Base-by-base conservation (phyloP, 1,140 invertebrate species). In the Drosophila kurseongensis region DNA sequence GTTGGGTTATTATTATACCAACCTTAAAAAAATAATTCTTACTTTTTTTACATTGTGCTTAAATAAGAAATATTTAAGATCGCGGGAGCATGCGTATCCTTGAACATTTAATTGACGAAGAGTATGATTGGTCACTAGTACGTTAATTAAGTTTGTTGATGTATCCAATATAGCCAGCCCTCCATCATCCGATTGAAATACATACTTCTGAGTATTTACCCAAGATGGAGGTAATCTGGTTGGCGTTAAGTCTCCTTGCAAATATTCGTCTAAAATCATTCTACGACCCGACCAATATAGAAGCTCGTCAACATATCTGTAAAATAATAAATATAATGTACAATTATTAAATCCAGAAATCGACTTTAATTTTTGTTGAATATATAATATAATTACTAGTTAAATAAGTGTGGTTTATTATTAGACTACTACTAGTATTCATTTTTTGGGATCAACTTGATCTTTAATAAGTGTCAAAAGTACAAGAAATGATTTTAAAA, bases 1-100 rank as follows among this genome's bases (percentile, higher is more conserved):
- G 4, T 13, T 50, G 13, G 1, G 0, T 50, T 50, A 23, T 12
- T 23, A 13, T n/a, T 14, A 14, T 6, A 13, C 6, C 5, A 9
- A 42, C 2, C 7, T 45, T 8, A 42, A 16, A 6, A 7, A 14
- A 14, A 23, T n/a, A 32, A 9, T 47, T 94, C 94, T 94, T 94
- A 97, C 96, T 93, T 95, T 94, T 93, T 97, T 97, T 93, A 97
- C 95, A 94, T 96, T 96, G 94, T 97, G 96, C 93, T 95, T 95
- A 92, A 97, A 97, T 76, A 97, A 94, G 80, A 97, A 96, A 92
- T 95, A 97, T 90, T 95, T 95, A 76, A 97, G 94, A 93, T 97
- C 96, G 69, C 94, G 93, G 57, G 96, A 96, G 92, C 96, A 96
- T 92, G 97, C 94, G 93, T 96, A 97, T 68, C 96, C 96, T 85